Base-by-base conservation (phyloP, 2,797 vertebrate species). In the Psittacula derbiana region DNA sequence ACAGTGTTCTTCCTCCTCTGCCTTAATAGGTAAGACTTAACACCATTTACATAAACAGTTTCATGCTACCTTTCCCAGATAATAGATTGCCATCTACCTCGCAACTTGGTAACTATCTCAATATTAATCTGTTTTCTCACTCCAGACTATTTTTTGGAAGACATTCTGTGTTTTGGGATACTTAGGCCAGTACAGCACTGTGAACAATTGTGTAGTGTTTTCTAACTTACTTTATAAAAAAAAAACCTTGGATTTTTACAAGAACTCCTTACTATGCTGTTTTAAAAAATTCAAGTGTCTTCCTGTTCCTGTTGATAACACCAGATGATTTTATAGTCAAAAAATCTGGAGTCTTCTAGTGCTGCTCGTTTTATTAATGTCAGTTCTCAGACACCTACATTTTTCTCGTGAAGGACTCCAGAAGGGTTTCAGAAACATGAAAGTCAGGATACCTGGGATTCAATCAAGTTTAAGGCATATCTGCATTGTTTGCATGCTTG, bases 211-310 rank as follows among this genome's bases (percentile, higher is more conserved):
- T 78, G 46, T 73, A 36, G 53, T 85, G 8, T 74, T 71, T 91
- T 90, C 27, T 76, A 70, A 75, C 24, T 71, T 65, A 60, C 25
- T 79, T 66, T 31, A 58, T 76, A 27, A 72, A 66, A 78, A 44
- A 44, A 1, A 0, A 44, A 44, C 0, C 5, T 47, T 46, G 19
- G 8, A 47, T 28, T 74, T 85, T 16, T 61, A 84, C 43, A 58
- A 25, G 43, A 12, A 3, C 4, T 27, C 57, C 23, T 64, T 93
- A 24, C 38, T 84, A 7, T 36, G 15, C 31, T 87, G 24, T 50
- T 85, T 83, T 36, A 4, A 7, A 75, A 62, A 43, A 72, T 58
- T 23, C 31, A 83, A 36, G 30, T 65, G 38, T 72, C 38, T 80
- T 76, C 30, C n/a, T 78, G 71, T 17, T 81, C 38, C 20, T 66